Conservation (phyloP, 2,113 vertebrate species). For the Prionailurus bengalensis region DNA sequence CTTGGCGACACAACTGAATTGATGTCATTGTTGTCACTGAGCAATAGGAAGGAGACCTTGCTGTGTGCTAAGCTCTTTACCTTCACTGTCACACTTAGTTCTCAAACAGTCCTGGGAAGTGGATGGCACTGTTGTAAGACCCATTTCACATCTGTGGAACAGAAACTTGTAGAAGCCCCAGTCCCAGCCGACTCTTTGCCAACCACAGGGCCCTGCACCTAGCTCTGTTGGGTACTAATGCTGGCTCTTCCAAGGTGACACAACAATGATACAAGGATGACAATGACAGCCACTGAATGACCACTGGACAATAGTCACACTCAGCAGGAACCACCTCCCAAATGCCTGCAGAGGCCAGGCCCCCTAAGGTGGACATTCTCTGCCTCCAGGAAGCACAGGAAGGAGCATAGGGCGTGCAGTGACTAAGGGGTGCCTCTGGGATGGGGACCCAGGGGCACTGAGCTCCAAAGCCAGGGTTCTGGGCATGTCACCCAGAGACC, state of each 20-base stretch:
- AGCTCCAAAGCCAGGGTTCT: neutral
- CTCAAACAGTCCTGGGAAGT: neutral
- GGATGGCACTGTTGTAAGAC: neutral
- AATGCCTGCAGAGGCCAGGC: fast-evolving
- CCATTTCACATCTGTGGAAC: neutral
- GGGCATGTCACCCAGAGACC: neutral
- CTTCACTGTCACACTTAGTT: neutral
- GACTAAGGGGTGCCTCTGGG: neutral
- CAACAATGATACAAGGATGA: neutral
- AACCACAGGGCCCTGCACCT: neutral
- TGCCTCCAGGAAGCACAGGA: neutral
- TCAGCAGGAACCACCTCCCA: neutral
- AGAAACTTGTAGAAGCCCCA: neutral
- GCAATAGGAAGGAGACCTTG: neutral
- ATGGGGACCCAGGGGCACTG: neutral
- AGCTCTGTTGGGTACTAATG: neutral
- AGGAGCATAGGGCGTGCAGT: neutral
- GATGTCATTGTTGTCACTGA: neutral
- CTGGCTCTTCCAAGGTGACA: neutral
- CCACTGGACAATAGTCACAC: neutral
- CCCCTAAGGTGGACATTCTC: no score
- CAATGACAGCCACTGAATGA: neutral
- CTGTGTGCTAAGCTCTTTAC: neutral
- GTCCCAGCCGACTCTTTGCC: neutral
- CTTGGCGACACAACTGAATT: neutral